Percentiles rank a stretch among this genome's conserved stretches.
phyloP scores from a whole-genome alignment of 1,140 invertebrate genomes.

The Cecropterus lyciades region DNA sequence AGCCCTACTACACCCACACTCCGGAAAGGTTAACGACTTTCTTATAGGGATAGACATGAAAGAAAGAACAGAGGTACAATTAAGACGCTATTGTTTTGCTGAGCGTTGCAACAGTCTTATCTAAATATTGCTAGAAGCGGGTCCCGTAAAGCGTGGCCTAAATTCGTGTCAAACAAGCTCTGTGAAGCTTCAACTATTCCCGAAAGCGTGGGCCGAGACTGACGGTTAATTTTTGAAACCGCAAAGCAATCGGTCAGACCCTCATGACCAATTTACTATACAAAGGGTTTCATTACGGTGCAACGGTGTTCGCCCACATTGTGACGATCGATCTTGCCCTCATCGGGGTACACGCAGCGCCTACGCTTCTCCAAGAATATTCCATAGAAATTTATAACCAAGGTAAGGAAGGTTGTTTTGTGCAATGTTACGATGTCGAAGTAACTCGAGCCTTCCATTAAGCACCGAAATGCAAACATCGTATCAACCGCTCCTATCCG shows the following conservation, averaged over 20 bases:
- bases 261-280: conserved; percentile 71
- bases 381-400: conserved; percentile 17
- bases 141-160: conserved; percentile 48
- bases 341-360: conserved; percentile 63
- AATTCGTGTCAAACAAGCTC: conserved; percentile 54
- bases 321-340: conserved; percentile 70
- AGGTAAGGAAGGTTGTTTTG: background rate
- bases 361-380: conserved; percentile 51
- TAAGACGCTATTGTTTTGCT: conserved; percentile 75
- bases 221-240: conserved; percentile 59
- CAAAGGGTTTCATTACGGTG: conserved; percentile 72
- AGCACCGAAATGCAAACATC: conserved; percentile 58
- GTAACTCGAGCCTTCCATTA: conserved; percentile 67
- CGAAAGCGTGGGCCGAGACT: conserved; percentile 44
- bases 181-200: conserved; percentile 30
- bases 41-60: conserved; percentile 56
- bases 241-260: conserved; percentile 71
- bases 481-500: conserved; percentile 64
- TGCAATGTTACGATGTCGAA: conserved; percentile 8
- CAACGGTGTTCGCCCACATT: conserved; percentile 68
- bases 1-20: conserved; percentile 58
- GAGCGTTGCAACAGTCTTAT: conserved; percentile 72
- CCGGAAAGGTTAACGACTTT: conserved; percentile 56
- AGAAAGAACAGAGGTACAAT: conserved; percentile 67
- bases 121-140: conserved; percentile 53